Conservation (phyloP, 2,113 vertebrate species). For the Oryzias celebensis region DNA sequence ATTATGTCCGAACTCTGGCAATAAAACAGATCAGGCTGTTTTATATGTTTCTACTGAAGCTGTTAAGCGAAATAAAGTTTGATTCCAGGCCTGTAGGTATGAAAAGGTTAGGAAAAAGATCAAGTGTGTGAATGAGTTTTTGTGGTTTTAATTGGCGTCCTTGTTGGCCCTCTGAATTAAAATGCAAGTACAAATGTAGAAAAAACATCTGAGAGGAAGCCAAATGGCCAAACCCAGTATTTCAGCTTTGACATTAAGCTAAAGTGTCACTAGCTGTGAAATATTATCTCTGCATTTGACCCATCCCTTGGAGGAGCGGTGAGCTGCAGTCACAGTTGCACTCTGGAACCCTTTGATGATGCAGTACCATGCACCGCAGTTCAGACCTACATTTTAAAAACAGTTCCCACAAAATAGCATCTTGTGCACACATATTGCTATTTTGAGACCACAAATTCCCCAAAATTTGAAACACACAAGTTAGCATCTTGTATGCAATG, state of each 20-base stretch:
- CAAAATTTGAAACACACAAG: too few relatives aligned
- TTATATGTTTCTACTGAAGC: slow-evolving; percentile 8
- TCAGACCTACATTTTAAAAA: too few relatives aligned
- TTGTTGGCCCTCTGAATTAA: slow-evolving; percentile 45
- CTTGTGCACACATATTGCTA: too few relatives aligned
- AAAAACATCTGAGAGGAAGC: slow-evolving; percentile 31
- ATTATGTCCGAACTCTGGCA: slow-evolving; percentile 37
- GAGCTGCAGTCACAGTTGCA: too few relatives aligned
- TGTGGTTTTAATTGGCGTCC: slow-evolving; percentile 41
- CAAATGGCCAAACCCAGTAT: slow-evolving; percentile 40
- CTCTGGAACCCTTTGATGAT: too few relatives aligned
- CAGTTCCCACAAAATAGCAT: too few relatives aligned
- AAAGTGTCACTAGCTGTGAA: background rate
- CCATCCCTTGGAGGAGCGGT: too few relatives aligned
- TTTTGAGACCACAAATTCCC: too few relatives aligned
- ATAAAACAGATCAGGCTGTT: slow-evolving; percentile 40
- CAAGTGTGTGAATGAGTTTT: slow-evolving; percentile 29
- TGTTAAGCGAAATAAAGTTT: slow-evolving; percentile 15
- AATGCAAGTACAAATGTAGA: slow-evolving; percentile 24
- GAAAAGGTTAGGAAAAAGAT: slow-evolving; percentile 29
- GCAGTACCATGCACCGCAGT: too few relatives aligned
- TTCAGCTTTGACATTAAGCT: background rate
- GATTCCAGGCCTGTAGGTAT: background rate
- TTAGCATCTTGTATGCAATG: too few relatives aligned
- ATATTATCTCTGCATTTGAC: background rate